These are phyloP conservation scores for Ginglymostoma cirratum DNA, from an alignment of 2,113 vertebrate genomes.

Conservation along the genomic window DNA sequence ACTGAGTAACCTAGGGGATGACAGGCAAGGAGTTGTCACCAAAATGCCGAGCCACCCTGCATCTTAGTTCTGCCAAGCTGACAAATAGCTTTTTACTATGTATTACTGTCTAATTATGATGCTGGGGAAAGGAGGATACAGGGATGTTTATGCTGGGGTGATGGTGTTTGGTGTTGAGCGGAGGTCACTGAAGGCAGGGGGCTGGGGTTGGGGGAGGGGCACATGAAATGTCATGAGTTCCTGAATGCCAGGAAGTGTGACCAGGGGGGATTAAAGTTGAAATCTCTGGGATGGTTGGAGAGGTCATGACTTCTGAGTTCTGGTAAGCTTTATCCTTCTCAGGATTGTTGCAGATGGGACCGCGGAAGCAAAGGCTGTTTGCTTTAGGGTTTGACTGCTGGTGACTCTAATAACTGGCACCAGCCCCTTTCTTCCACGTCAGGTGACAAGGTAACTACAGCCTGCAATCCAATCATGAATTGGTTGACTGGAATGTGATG, in stretches of 20 bases:
- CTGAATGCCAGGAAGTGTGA: not conserved
- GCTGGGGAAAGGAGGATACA: too few relatives aligned
- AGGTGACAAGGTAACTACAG: not conserved
- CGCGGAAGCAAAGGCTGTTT: not conserved
- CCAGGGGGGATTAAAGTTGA: not conserved
- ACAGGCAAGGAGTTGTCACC: not conserved
- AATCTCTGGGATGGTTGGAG: not conserved
- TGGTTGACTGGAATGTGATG: not conserved
- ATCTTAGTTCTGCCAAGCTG: not conserved
- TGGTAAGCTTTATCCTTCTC: not conserved
- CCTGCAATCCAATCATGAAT: not conserved
- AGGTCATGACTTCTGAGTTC: not conserved
- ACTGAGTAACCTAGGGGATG: not conserved
- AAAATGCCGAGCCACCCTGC: not conserved
- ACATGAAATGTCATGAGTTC: too few relatives aligned
- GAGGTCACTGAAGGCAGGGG: too few relatives aligned
- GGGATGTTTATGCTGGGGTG: too few relatives aligned
- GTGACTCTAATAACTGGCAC: not conserved
- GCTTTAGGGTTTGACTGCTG: not conserved
- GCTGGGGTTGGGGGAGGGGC: too few relatives aligned
- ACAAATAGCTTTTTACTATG: not conserved
- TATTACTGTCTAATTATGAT: not conserved
- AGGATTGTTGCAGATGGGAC: not conserved
- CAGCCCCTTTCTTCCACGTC: too few relatives aligned
- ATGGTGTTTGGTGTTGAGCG: too few relatives aligned